Base-by-base conservation (phyloP, 2,888 invertebrate species). In the Melanchra persicariae region DNA sequence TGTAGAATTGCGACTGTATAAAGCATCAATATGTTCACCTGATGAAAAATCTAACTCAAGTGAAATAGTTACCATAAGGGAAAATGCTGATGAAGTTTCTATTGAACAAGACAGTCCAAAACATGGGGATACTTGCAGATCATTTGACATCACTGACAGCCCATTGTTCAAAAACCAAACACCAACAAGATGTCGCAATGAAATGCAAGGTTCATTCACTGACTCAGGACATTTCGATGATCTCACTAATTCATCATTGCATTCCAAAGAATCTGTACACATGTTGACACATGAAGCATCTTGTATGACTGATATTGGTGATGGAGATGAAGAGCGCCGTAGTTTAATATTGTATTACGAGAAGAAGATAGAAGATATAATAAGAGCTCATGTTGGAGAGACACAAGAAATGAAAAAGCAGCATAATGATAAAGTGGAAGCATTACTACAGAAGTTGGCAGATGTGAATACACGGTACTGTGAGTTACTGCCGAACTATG, bases 171-270 rank as follows among this genome's bases (percentile, higher is more conserved):
- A 96, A 87, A 91, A 93, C 62, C 91, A 93, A 80, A 94, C 95
- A 64, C 95, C 96, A 59, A 95, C 93, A 22, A 91, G 95, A 75
- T 92, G 94, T 81, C 91, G 94, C 72, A 95, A 93, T 91, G 98
- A 98, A 89, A 97, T 98, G 96, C 97, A 97, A 86, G 97, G 97
- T 80, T 98, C 98, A 40, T 97, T 98, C 88, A 97, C 98, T 68
- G 98, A 98, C 93, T 98, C 98, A 10, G 98, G 98, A 55, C 98
- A 98, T 93, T 98, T 98, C 92, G 98, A 98, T 91, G 98, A 98
- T 93, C 95, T 97, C 85, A 97, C 97, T 24, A 97, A 97, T 86
- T 98, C 98, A 63, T 98, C 98, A 67, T 95, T 98, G 77, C 97
- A 98, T 92, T 98, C 98, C 70, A 98, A 98, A 93, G 98, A 98